Evolutionary conservation across 2,113 vertebrate species (phyloP), one percentile per base, ranked within the genome.

Genomic region (Gobius niger): DNA sequence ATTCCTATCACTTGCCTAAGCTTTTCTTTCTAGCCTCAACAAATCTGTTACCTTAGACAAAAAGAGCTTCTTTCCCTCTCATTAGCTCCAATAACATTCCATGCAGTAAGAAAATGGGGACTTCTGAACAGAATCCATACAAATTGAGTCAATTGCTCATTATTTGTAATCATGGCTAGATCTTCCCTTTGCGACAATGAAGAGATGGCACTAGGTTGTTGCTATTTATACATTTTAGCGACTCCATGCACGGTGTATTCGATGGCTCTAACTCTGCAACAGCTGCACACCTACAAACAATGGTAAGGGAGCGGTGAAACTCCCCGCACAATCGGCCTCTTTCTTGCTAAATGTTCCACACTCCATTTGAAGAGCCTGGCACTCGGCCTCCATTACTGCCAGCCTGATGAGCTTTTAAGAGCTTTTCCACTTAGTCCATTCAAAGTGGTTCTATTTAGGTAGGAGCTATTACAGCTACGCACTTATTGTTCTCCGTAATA

Each of bases 311-410:
- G 34, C 18, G 19, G 5, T 63, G 15, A 73, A 65, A 81, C 13
- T 8, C 15, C 72, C 11, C 11, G n/a, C n/a, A 56, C 57, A 72
- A 82, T 76, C 59, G 15, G 67, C 46, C 69, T 81, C 74, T 79
- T 81, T 83, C 76, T 14, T 47, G 62, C 63, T 68, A 3, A 85
- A 85, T 72, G 83, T 44, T 74, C 70, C 76, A 78, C 76, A 72
- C 75, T 79, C 81, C 80, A 89, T 87, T 89, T 78, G 66, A 67
- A 16, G 68, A 75, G 54, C 62, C 49, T 68, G 76, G 73, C 68
- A 68, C 18, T 42, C 67, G 47, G 63, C 71, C 70, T 75, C 77
- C 8, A 15, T 16, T 70, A 80, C 73, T 77, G 61, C 72, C 72
- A 69, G 60, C 47, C 69, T 63, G 73, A 83, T 65, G 73, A 73